Percentiles rank a stretch among this genome's conserved stretches.
These are phyloP conservation scores for Pterois miles DNA, from an alignment of 2,797 vertebrate species.

Conservation along the genomic window DNA sequence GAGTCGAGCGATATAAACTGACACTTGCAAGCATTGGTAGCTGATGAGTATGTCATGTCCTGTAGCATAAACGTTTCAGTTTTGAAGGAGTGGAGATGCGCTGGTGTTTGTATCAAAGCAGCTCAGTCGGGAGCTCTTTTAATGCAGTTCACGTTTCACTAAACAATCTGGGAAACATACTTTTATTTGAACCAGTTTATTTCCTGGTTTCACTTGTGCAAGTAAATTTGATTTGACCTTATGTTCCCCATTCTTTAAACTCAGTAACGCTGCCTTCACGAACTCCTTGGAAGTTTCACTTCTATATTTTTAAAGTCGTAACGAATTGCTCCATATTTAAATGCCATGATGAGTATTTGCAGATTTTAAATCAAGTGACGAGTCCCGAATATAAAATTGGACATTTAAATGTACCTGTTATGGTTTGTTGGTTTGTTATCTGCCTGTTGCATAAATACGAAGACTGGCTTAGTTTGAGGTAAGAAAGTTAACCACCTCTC, in stretches of 20 bases:
- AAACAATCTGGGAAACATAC: rapidly evolving
- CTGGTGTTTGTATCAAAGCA: not conserved
- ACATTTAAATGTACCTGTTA: not conserved
- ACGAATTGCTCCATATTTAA: not conserved
- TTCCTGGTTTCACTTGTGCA: constrained; percentile 24
- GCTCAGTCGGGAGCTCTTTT: no score
- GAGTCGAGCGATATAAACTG: not conserved
- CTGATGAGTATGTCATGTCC: not conserved
- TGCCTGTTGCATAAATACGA: not conserved
- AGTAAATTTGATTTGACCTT: not conserved
- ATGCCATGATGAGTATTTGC: not conserved
- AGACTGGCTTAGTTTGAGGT: not conserved
- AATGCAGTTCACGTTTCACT: not conserved
- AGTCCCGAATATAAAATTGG: rapidly evolving
- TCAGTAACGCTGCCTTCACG: not conserved
- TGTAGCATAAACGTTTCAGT: not conserved
- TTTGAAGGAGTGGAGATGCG: not conserved
- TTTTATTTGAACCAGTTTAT: not conserved
- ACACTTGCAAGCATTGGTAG: not conserved
- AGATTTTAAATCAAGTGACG: not conserved
- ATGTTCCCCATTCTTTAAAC: constrained; percentile 33
- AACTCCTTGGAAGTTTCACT: not conserved
- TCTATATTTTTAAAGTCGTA: not conserved
- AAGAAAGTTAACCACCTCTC: not conserved
- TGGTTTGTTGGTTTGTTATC: not conserved